Conservation (phyloP, 2,888 invertebrate genomes). For the Mythimna pallens region DNA sequence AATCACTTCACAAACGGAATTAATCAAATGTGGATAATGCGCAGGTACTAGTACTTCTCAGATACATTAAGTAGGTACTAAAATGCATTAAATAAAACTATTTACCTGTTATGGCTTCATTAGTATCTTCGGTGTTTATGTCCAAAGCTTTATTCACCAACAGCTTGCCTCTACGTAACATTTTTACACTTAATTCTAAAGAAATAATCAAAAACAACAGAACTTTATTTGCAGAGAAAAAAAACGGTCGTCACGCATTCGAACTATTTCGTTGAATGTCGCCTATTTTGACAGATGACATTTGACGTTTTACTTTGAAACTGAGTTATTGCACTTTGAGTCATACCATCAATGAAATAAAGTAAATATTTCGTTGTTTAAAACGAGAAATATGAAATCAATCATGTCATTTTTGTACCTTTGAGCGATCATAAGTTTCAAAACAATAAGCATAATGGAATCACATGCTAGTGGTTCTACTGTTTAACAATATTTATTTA, state of each 20-base stretch:
- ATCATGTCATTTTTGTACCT: too few species aligned
- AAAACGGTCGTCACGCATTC: slow-evolving; percentile 42
- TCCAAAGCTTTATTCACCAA: too few species aligned
- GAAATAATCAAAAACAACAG: slow-evolving; percentile 25
- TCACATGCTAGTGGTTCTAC: too few species aligned
- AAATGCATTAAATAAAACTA: slow-evolving; percentile 45
- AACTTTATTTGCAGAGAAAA: slow-evolving; percentile 33
- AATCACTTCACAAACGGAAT: slow-evolving; percentile 29
- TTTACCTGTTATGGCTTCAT: slow-evolving; percentile 1
- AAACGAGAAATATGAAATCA: too few species aligned
- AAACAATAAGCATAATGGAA: too few species aligned
- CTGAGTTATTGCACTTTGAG: slow-evolving; percentile 1
- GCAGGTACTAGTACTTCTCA: slow-evolving; percentile 23
- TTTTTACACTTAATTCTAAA: slow-evolving; percentile 31
- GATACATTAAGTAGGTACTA: slow-evolving; percentile 32
- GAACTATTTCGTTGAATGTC: slow-evolving; percentile 38
- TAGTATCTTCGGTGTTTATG: slow-evolving; percentile 30
- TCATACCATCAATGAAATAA: neutral
- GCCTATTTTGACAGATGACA: slow-evolving; percentile 4
- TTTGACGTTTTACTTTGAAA: slow-evolving; percentile 1
- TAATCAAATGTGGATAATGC: slow-evolving; percentile 37
- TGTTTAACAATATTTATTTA: too few species aligned
- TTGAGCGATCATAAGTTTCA: too few species aligned
- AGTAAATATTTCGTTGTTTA: too few species aligned
- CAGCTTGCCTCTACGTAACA: slow-evolving; percentile 28